Percentiles rank a stretch among this genome's conserved stretches.
phyloP scores from a whole-genome alignment of 1,140 invertebrate species.

The Drosophila serrata region DNA sequence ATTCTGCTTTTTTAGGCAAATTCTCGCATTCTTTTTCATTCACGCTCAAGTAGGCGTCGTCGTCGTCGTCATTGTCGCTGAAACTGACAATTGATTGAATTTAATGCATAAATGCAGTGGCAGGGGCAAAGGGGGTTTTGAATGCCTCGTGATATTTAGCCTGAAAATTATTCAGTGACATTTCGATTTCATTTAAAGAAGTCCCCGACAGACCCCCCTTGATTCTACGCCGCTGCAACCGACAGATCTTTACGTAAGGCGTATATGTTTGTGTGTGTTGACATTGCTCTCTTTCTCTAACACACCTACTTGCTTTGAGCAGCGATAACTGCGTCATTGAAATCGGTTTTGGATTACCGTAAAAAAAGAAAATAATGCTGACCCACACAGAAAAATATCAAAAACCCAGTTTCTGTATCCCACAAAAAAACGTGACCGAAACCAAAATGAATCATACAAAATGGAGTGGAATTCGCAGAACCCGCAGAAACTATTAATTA shows the following conservation, averaged over 20 bases:
- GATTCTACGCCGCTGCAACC: background rate
- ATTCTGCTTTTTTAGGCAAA: slow-evolving; percentile 27
- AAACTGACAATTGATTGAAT: slow-evolving; percentile 31
- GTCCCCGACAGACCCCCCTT: background rate
- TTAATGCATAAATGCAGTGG: slow-evolving; percentile 10
- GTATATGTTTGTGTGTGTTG: slow-evolving; percentile 17
- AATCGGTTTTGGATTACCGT: slow-evolving; percentile 30
- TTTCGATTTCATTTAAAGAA: background rate
- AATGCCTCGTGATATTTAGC: background rate
- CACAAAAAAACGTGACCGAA: slow-evolving; percentile 12
- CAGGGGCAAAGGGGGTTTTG: background rate
- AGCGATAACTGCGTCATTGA: slow-evolving; percentile 52
- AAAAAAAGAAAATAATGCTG: slow-evolving; percentile 10
- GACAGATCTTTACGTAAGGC: slow-evolving; percentile 48
- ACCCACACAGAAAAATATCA: slow-evolving; percentile 28
- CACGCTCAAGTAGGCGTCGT: slow-evolving; percentile 12
- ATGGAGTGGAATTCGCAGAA: slow-evolving; percentile 11
- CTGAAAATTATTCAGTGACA: background rate
- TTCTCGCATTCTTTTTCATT: slow-evolving; percentile 29
- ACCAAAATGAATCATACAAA: slow-evolving; percentile 27
- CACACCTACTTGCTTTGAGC: slow-evolving; percentile 17
- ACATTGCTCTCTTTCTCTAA: slow-evolving; percentile 40
- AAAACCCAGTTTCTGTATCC: slow-evolving; percentile 13
- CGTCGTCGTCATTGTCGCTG: slow-evolving; percentile 22
- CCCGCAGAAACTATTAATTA: slow-evolving; percentile 42